A percentile compares a stretch with the other conserved stretches of the same genome.
These are phyloP conservation scores for Ctena decussata DNA, from an alignment of 2,888 invertebrate genomes.

Conservation along the genomic window DNA sequence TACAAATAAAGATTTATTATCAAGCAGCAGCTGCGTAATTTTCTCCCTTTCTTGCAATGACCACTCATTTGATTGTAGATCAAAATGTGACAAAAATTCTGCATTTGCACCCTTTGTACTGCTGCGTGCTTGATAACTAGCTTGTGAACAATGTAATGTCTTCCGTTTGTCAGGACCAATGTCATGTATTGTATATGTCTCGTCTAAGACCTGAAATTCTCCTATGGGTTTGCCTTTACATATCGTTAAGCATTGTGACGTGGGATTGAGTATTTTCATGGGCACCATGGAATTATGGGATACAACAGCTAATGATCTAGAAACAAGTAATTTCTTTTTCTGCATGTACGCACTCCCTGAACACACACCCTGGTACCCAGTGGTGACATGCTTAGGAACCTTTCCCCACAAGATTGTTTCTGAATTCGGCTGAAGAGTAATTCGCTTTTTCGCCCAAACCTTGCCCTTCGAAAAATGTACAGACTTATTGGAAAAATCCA, in stretches of 20 bases:
- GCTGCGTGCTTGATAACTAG: too few species aligned
- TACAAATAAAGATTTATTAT: conserved; percentile 16
- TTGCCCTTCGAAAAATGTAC: too few species aligned
- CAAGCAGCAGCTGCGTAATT: not conserved
- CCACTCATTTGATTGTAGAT: too few species aligned
- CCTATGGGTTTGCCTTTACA: not conserved
- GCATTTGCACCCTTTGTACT: not conserved
- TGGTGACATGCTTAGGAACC: not conserved
- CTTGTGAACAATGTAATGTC: too few species aligned
- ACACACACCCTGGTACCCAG: not conserved
- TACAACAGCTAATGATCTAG: conserved; percentile 37
- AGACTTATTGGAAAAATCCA: too few species aligned
- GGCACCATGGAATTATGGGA: conserved; percentile 23
- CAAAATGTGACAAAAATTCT: too few species aligned
- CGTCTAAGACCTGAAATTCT: not conserved
- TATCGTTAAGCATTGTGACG: not conserved
- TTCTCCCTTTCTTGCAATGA: not conserved
- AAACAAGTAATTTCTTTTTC: conserved; percentile 28
- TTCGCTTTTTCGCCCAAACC: too few species aligned
- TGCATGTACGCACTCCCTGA: conserved; percentile 25
- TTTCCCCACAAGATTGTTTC: not conserved
- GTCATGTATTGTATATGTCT: not conserved
- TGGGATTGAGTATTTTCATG: conserved; percentile 16
- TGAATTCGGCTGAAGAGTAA: not conserved
- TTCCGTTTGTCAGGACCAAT: not conserved